Evolutionary conservation across 2,888 invertebrate species (phyloP).

Genomic region (Coremacera marginata): DNA sequence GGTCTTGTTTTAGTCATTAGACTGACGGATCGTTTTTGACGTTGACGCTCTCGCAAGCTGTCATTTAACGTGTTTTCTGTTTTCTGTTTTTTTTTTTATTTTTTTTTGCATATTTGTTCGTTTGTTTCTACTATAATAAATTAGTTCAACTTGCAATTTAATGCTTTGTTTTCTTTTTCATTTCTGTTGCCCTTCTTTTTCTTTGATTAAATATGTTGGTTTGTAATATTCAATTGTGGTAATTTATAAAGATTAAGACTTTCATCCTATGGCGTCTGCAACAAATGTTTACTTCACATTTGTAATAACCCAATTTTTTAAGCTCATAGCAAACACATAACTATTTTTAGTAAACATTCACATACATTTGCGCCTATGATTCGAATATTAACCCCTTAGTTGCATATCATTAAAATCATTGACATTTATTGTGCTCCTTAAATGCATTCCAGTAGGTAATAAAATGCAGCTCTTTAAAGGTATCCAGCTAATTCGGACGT

Average conservation of each 20-base stretch:
- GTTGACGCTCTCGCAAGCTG: conserved; percentile 27
- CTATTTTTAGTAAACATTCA: no score
- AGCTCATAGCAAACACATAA: neutral
- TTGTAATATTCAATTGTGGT: conserved; percentile 9
- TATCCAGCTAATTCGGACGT: neutral
- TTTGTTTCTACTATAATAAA: conserved; percentile 13
- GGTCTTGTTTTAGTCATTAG: neutral
- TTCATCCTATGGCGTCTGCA: neutral
- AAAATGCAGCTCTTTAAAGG: neutral
- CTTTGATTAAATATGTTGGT: conserved; percentile 14
- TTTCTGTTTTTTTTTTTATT: neutral
- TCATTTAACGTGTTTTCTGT: conserved; percentile 13
- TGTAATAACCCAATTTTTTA: neutral
- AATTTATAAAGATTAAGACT: neutral
- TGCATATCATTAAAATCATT: no score
- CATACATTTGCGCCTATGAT: no score
- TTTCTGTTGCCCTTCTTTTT: neutral
- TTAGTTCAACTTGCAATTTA: neutral
- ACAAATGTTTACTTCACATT: no score
- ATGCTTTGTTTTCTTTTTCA: neutral
- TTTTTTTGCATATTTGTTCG: neutral
- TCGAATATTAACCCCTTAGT: neutral
- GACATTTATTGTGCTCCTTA: no score
- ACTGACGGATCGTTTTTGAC: conserved; percentile 28
- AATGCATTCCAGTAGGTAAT: no score